These are phyloP conservation scores for Petrocephalus sullivani DNA, from an alignment of 2,797 vertebrate genomes.

Conservation along the genomic window DNA sequence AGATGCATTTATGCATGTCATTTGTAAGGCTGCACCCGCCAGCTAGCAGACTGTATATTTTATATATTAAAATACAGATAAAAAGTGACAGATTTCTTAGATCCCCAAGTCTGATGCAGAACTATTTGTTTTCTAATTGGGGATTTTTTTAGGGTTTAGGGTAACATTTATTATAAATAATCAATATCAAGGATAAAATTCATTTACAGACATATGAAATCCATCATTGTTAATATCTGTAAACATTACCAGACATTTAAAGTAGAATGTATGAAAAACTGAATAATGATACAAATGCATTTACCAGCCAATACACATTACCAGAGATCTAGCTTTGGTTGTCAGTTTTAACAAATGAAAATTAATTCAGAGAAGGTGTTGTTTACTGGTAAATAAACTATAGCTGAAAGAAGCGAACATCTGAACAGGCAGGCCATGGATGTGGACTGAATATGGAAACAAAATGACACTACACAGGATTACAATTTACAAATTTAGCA, in stretches of 20 bases:
- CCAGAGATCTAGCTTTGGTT: not conserved
- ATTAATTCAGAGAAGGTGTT: not conserved
- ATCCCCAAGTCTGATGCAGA: not conserved
- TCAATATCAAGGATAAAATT: not conserved
- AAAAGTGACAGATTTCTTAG: not conserved
- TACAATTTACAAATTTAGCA: not conserved
- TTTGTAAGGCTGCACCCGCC: not conserved
- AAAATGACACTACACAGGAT: not conserved
- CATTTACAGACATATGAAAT: not conserved
- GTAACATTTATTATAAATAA: not conserved
- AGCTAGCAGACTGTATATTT: not conserved
- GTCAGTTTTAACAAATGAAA: not conserved
- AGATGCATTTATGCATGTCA: slow-evolving; percentile 8
- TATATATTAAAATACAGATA: not conserved
- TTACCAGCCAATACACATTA: not conserved
- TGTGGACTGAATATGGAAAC: not conserved
- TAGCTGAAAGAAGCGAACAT: not conserved
- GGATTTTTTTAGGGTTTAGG: not conserved
- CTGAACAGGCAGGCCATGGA: not conserved
- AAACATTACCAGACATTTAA: not conserved
- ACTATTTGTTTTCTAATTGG: not conserved
- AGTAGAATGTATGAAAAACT: not conserved
- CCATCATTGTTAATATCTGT: not conserved
- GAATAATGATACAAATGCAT: not conserved
- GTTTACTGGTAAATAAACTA: not conserved